Evolutionary conservation across 2,797 vertebrate species (phyloP), one percentile per base, ranked within the genome.

Genomic region (Semotilus atromaculatus): DNA sequence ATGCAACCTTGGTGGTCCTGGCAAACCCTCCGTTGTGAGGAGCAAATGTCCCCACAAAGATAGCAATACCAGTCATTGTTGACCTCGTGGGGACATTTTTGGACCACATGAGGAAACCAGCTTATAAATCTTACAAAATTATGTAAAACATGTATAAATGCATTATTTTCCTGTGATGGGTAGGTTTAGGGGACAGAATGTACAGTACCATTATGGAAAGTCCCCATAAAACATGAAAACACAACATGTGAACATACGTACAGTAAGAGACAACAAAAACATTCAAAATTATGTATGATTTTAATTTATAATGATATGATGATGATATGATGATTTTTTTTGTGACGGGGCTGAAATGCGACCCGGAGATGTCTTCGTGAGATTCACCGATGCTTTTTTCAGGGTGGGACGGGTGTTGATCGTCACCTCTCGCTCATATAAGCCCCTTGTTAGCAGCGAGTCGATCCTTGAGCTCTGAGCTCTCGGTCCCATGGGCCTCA

Each of bases 401-500:
- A 0, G 18, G 26, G 11, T 5, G 23, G 67, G 26, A 60, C 34
- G 53, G 5, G 36, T 60, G 53, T 81, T 72, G 66, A 74, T 72
- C 45, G n/a, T 40, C 58, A 66, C 43, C 34, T 89, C 31, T 38
- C 53, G 55, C 75, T 88, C 77, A 82, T 55, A 43, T 81, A 43
- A 66, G 86, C 53, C 31, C 58, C 34, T 45, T 19, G 36, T 67
- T 85, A 82, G 81, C 60, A 81, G 78, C 10, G 36, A 80, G 74
- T 55, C 29, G 23, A 82, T 82, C 60, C 62, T 51, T 58, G 51
- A 55, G 55, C 80, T 74, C 75, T 26, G 53, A 51, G 64, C 71
- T n/a, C 40, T 23, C 16, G 26, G 55, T 83, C 88, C 89, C 86
- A 72, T 60, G 87, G 79, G 87, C 85, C 80, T 81, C 29, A 88